A percentile compares a stretch with the other conserved stretches of the same genome.
Evolutionary conservation across 1,140 invertebrate species (phyloP).

Genomic region (Augochlora pura): DNA sequence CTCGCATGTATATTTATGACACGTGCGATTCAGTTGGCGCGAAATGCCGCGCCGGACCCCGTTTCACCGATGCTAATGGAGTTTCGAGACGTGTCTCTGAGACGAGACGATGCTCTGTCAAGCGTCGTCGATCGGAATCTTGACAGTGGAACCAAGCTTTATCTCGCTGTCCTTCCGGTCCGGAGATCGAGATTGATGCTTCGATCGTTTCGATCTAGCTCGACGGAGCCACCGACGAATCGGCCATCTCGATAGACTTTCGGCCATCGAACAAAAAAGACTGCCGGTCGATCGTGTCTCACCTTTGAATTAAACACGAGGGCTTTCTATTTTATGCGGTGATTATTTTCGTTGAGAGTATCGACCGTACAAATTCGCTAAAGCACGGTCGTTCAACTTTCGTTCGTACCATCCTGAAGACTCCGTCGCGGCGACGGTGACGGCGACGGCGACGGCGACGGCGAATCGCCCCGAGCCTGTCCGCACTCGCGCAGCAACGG

Average conservation of each 20-base stretch:
- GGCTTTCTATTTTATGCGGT: no score
- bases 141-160: neutral
- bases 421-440: no score
- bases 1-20: constrained; percentile 64
- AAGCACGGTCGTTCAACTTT: no score
- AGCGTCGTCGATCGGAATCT: constrained; percentile 35
- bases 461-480: neutral
- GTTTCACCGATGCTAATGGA: constrained; percentile 56
- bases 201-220: no score
- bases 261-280: no score
- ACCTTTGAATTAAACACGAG: no score
- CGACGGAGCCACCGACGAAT: no score
- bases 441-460: neutral
- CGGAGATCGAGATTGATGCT: neutral
- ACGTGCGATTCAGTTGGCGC: constrained; percentile 55
- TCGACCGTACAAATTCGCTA: no score
- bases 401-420: no score
- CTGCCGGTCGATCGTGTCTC: no score
- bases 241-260: no score
- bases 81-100: constrained; percentile 35
- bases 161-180: neutral
- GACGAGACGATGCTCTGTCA: constrained; percentile 36
- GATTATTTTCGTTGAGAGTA: no score
- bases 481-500: constrained; percentile 30
- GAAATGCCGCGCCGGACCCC: constrained; percentile 32